Evolutionary conservation across 2,113 vertebrate genomes (phyloP), one percentile per base, ranked within the genome.

Genomic region (Acanthochromis polyacanthus): DNA sequence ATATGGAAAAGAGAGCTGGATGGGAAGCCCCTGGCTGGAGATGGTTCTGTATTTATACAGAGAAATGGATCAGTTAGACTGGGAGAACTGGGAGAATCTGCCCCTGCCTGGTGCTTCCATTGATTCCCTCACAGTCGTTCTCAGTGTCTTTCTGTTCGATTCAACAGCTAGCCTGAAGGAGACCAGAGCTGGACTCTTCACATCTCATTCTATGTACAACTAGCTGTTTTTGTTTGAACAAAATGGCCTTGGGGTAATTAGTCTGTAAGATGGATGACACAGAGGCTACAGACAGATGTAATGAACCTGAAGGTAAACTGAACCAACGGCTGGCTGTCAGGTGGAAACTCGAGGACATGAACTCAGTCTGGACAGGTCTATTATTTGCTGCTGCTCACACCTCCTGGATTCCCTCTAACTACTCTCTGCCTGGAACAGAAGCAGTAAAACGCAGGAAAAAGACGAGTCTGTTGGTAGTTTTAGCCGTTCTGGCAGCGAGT

Each of bases 111-210:
- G 69, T 62, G 72, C 79, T 82, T 64, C 53, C 71, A 89, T 87
- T 77, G 83, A 91, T 82, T 80, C 20, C 48, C 65, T 80, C 46
- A 22, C 11, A 64, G 57, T 9, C 65, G 15, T 51, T 85, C 78
- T 82, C 68, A 78, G 58, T 67, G 65, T 73, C 69, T 60, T 56
- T 30, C 12, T 11, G 69, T 32, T 80, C 85, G 67, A 88, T 88
- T 81, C 25, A 69, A 57, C 62, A 57, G 36, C 53, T 79, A 74
- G 75, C 75, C 59, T n/a, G 16, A 71, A 28, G 57, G 23, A 50
- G 53, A 58, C 45, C 48, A 62, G 46, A 68, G 48, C n/a, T 48
- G 9, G 11, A 48, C 63, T 57, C 30, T 55, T 51, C n/a, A 38
- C 19, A 59, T 71, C 45, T 59, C 3, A 30, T 61, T 28, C 75